Percentiles rank a stretch among this genome's conserved stretches.
These are phyloP conservation scores for Megaptera novaeangliae DNA, from an alignment of 2,113 vertebrate species.

Conservation along the genomic window DNA sequence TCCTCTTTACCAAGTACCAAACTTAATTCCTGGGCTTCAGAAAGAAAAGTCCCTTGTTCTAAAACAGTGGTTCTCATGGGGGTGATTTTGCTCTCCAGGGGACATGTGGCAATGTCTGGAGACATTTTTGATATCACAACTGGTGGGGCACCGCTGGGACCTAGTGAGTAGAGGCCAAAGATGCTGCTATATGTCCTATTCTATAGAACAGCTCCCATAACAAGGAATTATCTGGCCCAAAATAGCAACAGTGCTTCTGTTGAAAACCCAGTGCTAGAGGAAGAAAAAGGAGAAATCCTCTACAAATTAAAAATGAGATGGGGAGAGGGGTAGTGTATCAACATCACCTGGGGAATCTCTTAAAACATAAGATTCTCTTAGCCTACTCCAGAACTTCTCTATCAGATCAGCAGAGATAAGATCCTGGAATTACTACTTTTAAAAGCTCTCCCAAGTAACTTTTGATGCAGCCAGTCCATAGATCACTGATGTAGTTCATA, in stretches of 20 bases:
- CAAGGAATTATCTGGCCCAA: background rate
- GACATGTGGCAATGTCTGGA: background rate
- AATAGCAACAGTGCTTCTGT: background rate
- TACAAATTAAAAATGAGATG: slow-evolving; percentile 12
- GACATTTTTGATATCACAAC: background rate
- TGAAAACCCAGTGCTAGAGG: background rate
- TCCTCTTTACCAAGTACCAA: background rate
- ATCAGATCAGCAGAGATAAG: background rate
- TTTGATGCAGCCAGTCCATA: background rate
- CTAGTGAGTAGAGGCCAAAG: background rate
- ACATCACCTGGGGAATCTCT: background rate
- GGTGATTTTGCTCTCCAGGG: background rate
- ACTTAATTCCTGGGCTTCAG: background rate
- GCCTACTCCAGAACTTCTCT: background rate
- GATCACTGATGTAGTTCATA: background rate
- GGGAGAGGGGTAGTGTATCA: background rate
- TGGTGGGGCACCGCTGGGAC: background rate
- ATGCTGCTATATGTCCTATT: background rate
- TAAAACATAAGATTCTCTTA: slow-evolving; percentile 5
- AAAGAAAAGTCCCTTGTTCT: background rate
- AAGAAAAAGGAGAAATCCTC: slow-evolving; percentile 9
- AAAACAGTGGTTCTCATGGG: background rate
- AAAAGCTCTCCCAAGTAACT: background rate
- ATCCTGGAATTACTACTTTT: background rate
- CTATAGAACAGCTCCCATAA: background rate